A percentile compares a stretch with the other conserved stretches of the same genome.
These are phyloP conservation scores for Limnothrissa miodon DNA, from an alignment of 2,113 vertebrate species.

Conservation along the genomic window DNA sequence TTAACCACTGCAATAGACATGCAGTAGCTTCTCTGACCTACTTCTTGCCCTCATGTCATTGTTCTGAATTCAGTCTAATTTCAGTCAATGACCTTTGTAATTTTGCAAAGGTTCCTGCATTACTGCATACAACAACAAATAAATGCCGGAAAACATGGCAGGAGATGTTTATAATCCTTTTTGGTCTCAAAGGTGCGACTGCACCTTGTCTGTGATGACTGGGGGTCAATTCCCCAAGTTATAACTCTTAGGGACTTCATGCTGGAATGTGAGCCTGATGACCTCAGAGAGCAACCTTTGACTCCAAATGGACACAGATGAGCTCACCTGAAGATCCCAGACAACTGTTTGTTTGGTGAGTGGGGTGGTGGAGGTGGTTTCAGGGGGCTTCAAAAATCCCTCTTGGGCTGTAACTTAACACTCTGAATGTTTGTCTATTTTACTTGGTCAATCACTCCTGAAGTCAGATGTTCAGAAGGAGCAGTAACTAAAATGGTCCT, in stretches of 20 bases:
- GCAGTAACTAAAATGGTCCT: background rate
- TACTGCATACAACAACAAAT: background rate
- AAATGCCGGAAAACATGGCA: background rate
- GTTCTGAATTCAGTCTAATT: background rate
- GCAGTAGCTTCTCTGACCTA: background rate
- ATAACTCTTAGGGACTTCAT: conserved; percentile 27
- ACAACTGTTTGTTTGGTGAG: conserved; percentile 22
- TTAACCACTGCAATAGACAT: background rate
- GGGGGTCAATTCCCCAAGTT: conserved; percentile 21
- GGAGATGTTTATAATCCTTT: too few relatives aligned
- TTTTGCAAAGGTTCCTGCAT: background rate
- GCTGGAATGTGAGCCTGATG: conserved; percentile 34
- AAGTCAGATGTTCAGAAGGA: background rate
- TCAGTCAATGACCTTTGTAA: background rate
- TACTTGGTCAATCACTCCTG: background rate
- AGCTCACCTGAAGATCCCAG: conserved; percentile 19
- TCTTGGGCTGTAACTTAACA: background rate
- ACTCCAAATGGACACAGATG: conserved; percentile 22
- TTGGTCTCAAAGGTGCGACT: background rate
- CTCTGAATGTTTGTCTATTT: background rate
- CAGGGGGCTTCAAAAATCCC: background rate
- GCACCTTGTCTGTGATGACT: conserved; percentile 2
- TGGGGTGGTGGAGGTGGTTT: background rate
- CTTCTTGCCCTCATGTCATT: background rate
- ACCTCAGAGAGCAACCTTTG: conserved; percentile 18